phyloP scores from a whole-genome alignment of 2,888 invertebrate species.

The Eustalomyia histrio region DNA sequence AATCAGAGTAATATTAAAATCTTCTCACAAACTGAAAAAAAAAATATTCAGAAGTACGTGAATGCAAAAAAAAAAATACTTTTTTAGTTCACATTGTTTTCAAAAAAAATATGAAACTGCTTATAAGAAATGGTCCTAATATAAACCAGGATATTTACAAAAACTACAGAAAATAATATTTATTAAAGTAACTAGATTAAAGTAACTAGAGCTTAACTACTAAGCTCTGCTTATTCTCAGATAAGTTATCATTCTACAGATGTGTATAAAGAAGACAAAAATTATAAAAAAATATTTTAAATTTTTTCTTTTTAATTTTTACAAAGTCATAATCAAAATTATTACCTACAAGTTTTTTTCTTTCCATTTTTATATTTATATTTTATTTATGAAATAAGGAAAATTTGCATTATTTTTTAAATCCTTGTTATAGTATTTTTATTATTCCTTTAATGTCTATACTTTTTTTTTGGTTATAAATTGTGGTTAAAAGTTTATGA shows the following conservation, averaged over 20 bases:
- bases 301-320: neutral
- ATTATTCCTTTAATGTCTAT: conserved; percentile 34
- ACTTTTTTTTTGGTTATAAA: conserved; percentile 8
- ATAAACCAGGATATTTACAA: neutral
- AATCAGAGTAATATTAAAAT: too few relatives aligned
- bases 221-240: too few relatives aligned
- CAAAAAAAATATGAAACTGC: too few relatives aligned
- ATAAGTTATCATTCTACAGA: neutral
- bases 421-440: conserved; percentile 9
- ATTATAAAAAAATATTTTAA: neutral
- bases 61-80: too few relatives aligned
- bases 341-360: neutral
- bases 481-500: conserved; percentile 48
- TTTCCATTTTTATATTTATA: too few relatives aligned
- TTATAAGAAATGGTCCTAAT: too few relatives aligned
- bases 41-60: too few relatives aligned
- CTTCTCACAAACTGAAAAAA: too few relatives aligned
- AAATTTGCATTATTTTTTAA: neutral
- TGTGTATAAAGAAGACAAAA: neutral
- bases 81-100: too few relatives aligned
- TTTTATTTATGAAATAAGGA: neutral
- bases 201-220: too few relatives aligned
- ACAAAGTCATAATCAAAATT: neutral
- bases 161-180: neutral
- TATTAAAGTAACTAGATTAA: too few relatives aligned